Percentiles rank a stretch among this genome's conserved stretches.
Conservation (phyloP, 1,140 invertebrate genomes). For the Drosophila serrata region DNA sequence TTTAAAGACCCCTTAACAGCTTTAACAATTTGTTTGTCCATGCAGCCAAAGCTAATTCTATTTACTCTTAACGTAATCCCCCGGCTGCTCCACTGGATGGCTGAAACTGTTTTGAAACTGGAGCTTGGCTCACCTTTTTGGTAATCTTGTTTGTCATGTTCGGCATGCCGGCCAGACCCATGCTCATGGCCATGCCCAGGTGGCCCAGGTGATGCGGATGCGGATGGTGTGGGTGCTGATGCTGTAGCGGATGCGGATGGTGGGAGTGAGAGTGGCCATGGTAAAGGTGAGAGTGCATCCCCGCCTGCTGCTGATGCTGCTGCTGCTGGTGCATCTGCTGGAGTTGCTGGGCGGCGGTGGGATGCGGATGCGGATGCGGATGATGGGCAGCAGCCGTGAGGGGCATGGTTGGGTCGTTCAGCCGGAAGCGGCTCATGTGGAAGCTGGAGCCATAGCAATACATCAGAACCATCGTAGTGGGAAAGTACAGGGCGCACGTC, state of each 20-base stretch:
- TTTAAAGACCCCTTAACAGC: conserved; percentile 18
- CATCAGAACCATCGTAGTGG: conserved; percentile 95
- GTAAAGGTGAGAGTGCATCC: conserved; percentile 41
- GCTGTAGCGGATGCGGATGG: conserved; percentile 38
- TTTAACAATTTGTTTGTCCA: conserved; percentile 37
- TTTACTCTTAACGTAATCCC: conserved; percentile 49
- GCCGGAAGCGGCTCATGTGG: conserved; percentile 92
- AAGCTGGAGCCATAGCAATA: conserved; percentile 95
- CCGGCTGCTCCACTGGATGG: conserved; percentile 5
- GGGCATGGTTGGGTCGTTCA: conserved; percentile 87
- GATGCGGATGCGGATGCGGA: conserved; percentile 72
- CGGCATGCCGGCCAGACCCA: conserved; percentile 78
- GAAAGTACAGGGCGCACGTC: conserved; percentile 94
- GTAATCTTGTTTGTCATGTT: conserved; percentile 84
- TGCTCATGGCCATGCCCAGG: conserved; percentile 83
- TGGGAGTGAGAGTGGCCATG: conserved; percentile 69
- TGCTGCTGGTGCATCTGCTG: conserved; percentile 58
- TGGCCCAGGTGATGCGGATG: conserved; percentile 63
- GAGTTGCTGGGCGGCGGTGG: conserved; percentile 49
- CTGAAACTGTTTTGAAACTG: conserved; percentile 13
- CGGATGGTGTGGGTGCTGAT: conserved; percentile 60
- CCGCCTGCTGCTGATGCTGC: conserved; percentile 45
- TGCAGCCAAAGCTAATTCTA: conserved; percentile 29
- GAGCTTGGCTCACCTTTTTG: conserved; percentile 74
- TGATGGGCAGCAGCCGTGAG: conserved; percentile 84